Evolutionary conservation across 2,888 invertebrate species (phyloP).

Genomic region (Chironomus riparius): DNA sequence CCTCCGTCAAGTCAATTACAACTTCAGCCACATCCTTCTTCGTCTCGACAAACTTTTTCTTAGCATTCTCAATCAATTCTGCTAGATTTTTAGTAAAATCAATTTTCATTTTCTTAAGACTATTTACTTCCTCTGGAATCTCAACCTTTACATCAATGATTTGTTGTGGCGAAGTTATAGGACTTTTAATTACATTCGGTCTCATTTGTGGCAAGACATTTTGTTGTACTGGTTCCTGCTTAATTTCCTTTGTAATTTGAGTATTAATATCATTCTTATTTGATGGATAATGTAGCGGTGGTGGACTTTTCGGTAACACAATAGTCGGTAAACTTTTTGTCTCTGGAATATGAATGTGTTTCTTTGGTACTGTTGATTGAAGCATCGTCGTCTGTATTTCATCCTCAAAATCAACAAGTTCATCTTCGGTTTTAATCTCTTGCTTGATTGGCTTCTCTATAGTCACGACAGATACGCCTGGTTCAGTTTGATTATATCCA

Average conservation of each 20-base stretch:
- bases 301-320: background rate
- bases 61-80: background rate
- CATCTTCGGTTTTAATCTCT: background rate
- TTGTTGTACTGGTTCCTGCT: background rate
- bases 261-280: background rate
- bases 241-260: background rate
- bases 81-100: background rate
- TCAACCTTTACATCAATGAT: background rate
- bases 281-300: background rate
- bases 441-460: background rate
- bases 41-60: background rate
- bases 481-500: background rate
- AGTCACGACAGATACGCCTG: background rate
- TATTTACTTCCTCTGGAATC: background rate
- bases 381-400: background rate
- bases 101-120: background rate
- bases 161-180: background rate
- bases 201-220: background rate
- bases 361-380: background rate
- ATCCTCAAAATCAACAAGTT: background rate
- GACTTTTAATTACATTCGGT: background rate
- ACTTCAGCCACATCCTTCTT: background rate
- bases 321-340: background rate
- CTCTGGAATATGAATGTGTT: background rate
- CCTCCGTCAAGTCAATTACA: background rate